Conservation (phyloP, 2,797 vertebrate genomes). For the Sparus aurata region DNA sequence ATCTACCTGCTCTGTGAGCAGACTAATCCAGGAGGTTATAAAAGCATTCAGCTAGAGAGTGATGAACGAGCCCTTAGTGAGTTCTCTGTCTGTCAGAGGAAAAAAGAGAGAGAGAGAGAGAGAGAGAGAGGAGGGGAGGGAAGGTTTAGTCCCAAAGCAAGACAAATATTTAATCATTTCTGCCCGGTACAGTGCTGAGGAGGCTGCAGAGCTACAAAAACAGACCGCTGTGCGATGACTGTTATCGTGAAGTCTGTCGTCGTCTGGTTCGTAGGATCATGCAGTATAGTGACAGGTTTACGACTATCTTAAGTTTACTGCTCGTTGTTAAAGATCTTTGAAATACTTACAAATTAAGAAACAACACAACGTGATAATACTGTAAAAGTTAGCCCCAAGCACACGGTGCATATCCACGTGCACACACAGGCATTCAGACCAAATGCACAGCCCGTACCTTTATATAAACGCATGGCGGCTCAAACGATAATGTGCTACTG, state of each 20-base stretch:
- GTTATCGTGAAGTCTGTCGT: slow-evolving; percentile 30
- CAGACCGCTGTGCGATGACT: slow-evolving; percentile 46
- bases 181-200: slow-evolving; percentile 50
- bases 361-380: slow-evolving; percentile 83
- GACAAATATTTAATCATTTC: slow-evolving; percentile 53
- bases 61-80: slow-evolving; percentile 82
- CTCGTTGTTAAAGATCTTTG: slow-evolving; percentile 70
- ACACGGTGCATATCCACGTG: slow-evolving; percentile 67
- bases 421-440: slow-evolving; percentile 64
- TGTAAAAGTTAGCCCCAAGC: slow-evolving; percentile 79
- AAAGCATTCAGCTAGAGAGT: slow-evolving; percentile 70
- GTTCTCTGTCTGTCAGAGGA: slow-evolving; percentile 69
- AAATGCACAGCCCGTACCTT: slow-evolving; percentile 68
- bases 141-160: slow-evolving; percentile 39
- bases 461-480: slow-evolving; percentile 69
- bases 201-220: slow-evolving; percentile 69
- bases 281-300: slow-evolving; percentile 71
- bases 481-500: slow-evolving; percentile 80
- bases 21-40: slow-evolving; percentile 68
- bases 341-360: slow-evolving; percentile 82
- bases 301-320: slow-evolving; percentile 73
- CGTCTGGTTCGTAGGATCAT: slow-evolving; percentile 72
- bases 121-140: background rate
- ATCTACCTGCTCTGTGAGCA: slow-evolving; percentile 54
- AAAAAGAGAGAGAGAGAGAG: slow-evolving; percentile 4